phyloP scores from a whole-genome alignment of 1,140 invertebrate genomes.

The Lordiphosa collinella region DNA sequence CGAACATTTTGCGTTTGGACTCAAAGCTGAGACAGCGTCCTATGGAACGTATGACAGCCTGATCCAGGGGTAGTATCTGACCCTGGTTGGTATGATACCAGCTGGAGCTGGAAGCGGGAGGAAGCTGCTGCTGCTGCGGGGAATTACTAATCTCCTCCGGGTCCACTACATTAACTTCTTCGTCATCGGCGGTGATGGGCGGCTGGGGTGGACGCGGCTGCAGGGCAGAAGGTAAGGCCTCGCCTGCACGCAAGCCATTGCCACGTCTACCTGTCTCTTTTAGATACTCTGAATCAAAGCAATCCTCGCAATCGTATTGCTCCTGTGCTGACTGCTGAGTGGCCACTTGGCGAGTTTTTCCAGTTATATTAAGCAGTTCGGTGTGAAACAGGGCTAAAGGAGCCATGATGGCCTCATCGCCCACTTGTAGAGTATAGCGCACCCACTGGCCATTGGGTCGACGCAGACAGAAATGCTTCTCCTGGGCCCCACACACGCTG shows the following conservation, averaged over 20 bases:
- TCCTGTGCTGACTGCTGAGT: conserved; percentile 87
- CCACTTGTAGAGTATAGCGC: conserved; percentile 90
- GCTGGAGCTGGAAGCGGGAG: not conserved
- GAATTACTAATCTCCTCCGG: conserved; percentile 81
- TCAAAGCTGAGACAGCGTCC: conserved; percentile 93
- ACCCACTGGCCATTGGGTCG: conserved; percentile 74
- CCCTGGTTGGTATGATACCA: conserved; percentile 85
- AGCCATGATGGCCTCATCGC: conserved; percentile 95
- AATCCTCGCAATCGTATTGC: conserved; percentile 93
- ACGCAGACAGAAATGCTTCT: conserved; percentile 75
- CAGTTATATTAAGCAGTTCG: conserved; percentile 92
- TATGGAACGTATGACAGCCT: conserved; percentile 94
- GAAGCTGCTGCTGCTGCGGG: conserved; percentile 18
- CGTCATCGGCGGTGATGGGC: conserved; percentile 81
- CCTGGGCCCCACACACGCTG: conserved; percentile 75
- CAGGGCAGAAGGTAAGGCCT: conserved; percentile 67
- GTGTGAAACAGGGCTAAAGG: conserved; percentile 93
- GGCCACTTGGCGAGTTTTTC: conserved; percentile 81
- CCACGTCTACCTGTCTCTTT: conserved; percentile 86
- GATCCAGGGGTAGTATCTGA: conserved; percentile 92
- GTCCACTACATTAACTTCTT: conserved; percentile 91
- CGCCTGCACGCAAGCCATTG: conserved; percentile 83
- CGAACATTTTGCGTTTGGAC: conserved; percentile 96
- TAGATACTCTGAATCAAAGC: conserved; percentile 95
- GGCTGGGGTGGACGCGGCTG: conserved; percentile 47